phyloP scores from a whole-genome alignment of 2,113 vertebrate species.

The Eira barbara region DNA sequence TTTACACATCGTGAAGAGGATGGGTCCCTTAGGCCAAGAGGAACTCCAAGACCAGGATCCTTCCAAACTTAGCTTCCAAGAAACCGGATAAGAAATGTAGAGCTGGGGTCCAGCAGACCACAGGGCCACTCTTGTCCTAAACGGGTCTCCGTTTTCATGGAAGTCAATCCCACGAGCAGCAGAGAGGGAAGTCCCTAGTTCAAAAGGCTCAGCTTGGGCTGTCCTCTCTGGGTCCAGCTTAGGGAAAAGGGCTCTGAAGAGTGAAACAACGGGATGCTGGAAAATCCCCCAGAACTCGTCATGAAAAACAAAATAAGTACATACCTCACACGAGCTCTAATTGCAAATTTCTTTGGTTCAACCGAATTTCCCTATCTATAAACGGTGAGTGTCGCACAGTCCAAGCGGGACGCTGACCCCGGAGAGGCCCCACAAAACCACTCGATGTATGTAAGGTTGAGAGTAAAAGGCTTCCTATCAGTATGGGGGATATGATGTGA shows the following conservation, averaged over 20 bases:
- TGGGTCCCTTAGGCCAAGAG: not conserved
- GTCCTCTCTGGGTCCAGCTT: not conserved
- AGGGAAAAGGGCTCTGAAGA: not conserved
- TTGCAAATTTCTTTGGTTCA: not conserved
- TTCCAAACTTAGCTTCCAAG: not conserved
- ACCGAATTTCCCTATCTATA: not conserved
- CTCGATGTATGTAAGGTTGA: not conserved
- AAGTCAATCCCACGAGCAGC: not conserved
- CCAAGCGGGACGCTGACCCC: not conserved
- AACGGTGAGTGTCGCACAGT: not conserved
- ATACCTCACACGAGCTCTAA: not conserved
- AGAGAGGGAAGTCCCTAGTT: not conserved
- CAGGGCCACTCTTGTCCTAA: not conserved
- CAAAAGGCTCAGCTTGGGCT: not conserved
- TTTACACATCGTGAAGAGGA: not conserved
- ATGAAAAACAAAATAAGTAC: not conserved
- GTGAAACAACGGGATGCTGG: not conserved
- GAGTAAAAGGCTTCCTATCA: not conserved
- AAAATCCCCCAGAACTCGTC: not conserved
- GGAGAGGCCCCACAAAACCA: not conserved
- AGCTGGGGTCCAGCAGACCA: not conserved
- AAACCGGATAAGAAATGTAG: not conserved
- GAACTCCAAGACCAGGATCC: not conserved
- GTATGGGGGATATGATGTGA: not conserved
- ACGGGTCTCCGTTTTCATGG: not conserved